Evolutionary conservation across 2,797 vertebrate genomes (phyloP), one percentile per base, ranked within the genome.

Genomic region (Oryzias dopingdopingensis): DNA sequence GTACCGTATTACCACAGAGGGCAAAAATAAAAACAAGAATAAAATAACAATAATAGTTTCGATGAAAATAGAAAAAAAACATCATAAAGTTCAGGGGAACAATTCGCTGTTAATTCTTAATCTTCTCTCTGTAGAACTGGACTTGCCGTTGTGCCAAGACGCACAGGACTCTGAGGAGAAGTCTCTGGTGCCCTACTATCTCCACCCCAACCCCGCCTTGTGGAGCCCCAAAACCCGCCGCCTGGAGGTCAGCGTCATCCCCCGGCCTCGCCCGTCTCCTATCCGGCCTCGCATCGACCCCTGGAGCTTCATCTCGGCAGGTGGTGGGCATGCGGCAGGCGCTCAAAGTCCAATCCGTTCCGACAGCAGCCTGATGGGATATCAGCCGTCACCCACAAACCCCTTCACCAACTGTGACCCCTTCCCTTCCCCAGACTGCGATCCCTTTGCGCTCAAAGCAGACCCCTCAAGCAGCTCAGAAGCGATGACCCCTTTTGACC

Each of bases 301-400:
- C 0, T 96, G 95, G 95, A 96, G 94, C 85, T 96, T 95, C 20
- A 89, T 95, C 62, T 95, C 94, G 0, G 91, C 93, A 0, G 93
- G 90, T 0, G 73, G 77, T 0, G 62, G 49, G 4, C 80, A 61
- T 65, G 73, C 64, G 0, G 48, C 49, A 0, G 74, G 59, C 16
- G 52, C 51, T 6, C 74, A 65, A 32, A 81, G 83, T 81, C 5
- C 88, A 5, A 46, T 75, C 64, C 86, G 82, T 43, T 59, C 62
- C 0, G 86, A 86, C 63, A 23, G 69, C 70, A 84, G 67, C 65
- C 72, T 71, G 0, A 65, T 88, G 53, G 82, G 87, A 43, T 90
- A 85, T 74, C 88, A 86, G 23, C 89, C 90, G 4, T 91, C 91
- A 0, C 87, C 90, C 14, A 92, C 87, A 42, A 93, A 93, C 69